phyloP scores from a whole-genome alignment of 2,888 invertebrate species.

The Eristalis pertinax region DNA sequence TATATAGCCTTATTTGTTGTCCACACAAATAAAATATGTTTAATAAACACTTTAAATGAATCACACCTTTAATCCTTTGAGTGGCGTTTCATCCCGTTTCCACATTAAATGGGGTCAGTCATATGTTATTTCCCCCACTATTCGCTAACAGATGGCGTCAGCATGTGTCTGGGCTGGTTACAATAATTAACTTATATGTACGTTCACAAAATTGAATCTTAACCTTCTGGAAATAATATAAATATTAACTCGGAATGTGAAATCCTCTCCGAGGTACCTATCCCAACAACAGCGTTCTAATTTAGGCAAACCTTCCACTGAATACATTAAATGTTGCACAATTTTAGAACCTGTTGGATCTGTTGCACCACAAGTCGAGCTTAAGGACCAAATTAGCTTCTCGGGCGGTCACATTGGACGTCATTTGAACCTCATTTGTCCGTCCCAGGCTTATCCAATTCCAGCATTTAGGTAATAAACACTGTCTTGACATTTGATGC shows the following conservation, averaged over 20 bases:
- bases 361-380: constrained; percentile 85
- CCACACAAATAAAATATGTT: no score
- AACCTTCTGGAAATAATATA: no score
- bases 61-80: no score
- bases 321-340: background rate
- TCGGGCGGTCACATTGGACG: constrained; percentile 63
- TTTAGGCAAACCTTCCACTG: background rate
- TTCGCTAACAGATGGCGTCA: no score
- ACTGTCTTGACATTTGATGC: background rate
- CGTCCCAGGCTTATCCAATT: constrained; percentile 86
- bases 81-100: no score
- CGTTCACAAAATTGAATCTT: no score
- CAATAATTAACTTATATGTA: no score
- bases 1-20: no score
- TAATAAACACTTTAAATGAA: no score
- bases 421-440: constrained; percentile 83
- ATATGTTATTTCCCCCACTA: no score
- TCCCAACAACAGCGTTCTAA: background rate
- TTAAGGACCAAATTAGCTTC: constrained; percentile 83
- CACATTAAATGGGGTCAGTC: no score
- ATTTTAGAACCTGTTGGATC: constrained; percentile 82
- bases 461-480: constrained; percentile 84
- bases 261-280: constrained; percentile 12
- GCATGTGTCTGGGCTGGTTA: no score
- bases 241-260: background rate